These are phyloP conservation scores for Malachius bipustulatus DNA, from an alignment of 2,888 invertebrate species.

Conservation along the genomic window DNA sequence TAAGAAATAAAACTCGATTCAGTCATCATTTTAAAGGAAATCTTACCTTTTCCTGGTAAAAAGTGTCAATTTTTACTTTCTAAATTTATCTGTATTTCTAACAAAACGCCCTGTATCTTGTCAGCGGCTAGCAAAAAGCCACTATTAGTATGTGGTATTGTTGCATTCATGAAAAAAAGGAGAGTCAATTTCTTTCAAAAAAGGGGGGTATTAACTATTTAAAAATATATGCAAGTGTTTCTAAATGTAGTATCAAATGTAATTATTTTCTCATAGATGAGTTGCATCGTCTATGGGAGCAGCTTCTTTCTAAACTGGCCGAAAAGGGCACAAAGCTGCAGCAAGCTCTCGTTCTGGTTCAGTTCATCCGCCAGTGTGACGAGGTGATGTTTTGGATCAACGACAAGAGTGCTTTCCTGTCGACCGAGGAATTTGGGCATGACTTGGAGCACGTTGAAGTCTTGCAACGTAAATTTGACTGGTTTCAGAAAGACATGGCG, in stretches of 20 bases:
- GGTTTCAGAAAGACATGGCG: slow-evolving; percentile 98
- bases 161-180: too few species aligned
- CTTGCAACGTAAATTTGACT: slow-evolving; percentile 97
- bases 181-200: too few species aligned
- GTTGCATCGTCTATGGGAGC: slow-evolving; percentile 88
- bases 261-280: slow-evolving; percentile 46
- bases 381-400: slow-evolving; percentile 99
- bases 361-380: slow-evolving; percentile 94
- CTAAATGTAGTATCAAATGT: too few species aligned
- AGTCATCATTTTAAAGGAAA: slow-evolving; percentile 2
- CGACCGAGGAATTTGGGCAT: slow-evolving; percentile 95
- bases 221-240: too few species aligned
- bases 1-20: background rate
- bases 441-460: slow-evolving; percentile 99
- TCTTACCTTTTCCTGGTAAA: too few species aligned
- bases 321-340: slow-evolving; percentile 96
- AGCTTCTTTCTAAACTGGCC: slow-evolving; percentile 81
- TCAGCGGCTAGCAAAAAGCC: too few species aligned
- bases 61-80: too few species aligned
- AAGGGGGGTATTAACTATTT: too few species aligned
- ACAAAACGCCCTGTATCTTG: too few species aligned
- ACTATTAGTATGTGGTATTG: too few species aligned
- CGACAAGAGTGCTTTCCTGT: slow-evolving; percentile 94
- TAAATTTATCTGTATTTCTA: too few species aligned
- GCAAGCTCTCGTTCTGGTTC: slow-evolving; percentile 94